phyloP scores from a whole-genome alignment of 2,113 vertebrate genomes.

The Aptenodytes forsteri region DNA sequence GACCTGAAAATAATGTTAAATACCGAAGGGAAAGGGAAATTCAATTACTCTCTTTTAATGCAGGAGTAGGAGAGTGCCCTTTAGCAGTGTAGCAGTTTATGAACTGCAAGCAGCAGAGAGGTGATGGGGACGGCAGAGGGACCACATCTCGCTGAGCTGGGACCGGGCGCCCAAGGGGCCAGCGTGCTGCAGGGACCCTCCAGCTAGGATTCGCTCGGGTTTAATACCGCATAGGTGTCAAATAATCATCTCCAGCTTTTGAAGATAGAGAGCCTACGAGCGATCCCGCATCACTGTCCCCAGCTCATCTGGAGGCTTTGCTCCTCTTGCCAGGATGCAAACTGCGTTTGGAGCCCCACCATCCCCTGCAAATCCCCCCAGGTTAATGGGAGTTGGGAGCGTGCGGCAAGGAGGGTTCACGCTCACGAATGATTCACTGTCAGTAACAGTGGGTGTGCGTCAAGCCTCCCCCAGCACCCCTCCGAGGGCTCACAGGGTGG shows the following conservation, averaged over 20 bases:
- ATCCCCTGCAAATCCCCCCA: not conserved
- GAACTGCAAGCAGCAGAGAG: not conserved
- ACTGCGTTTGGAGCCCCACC: not conserved
- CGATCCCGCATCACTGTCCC: fast-evolving
- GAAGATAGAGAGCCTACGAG: not conserved
- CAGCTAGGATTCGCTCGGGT: fast-evolving
- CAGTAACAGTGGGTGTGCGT: not conserved
- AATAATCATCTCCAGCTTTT: not conserved
- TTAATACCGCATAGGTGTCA: not conserved
- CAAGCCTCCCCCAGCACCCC: not conserved
- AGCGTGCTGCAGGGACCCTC: not conserved
- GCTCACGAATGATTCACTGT: fast-evolving
- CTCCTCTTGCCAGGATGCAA: not conserved
- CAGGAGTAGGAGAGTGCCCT: conserved; percentile 38
- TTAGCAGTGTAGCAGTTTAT: not conserved
- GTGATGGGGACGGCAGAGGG: not conserved
- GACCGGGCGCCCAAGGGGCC: not conserved
- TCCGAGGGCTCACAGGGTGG: not conserved
- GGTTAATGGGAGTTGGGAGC: not conserved
- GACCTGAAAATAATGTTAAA: conserved; percentile 50
- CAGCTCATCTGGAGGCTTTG: not conserved
- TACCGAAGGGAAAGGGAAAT: conserved; percentile 50
- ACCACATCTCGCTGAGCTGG: not conserved
- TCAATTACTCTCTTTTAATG: conserved; percentile 48
- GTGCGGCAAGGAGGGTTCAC: fast-evolving